Evolutionary conservation across 2,113 vertebrate species (phyloP).

Genomic region (Pteronura brasiliensis): DNA sequence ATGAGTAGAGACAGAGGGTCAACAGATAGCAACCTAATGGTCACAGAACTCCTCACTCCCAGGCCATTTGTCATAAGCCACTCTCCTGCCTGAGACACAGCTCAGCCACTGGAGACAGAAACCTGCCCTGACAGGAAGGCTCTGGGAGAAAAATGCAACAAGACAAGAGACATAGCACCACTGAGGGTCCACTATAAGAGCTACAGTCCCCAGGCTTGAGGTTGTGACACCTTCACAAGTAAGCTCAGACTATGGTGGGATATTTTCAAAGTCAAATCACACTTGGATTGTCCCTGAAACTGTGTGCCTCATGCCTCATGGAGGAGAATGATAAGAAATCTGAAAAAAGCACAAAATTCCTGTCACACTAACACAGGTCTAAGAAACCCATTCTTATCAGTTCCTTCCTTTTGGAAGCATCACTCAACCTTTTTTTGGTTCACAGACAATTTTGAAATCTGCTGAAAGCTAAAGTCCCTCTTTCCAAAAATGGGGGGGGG

Average conservation of each 20-base stretch:
- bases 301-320: neutral
- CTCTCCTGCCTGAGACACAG: neutral
- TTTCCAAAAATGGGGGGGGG: neutral
- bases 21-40: neutral
- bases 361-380: neutral
- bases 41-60: neutral
- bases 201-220: neutral
- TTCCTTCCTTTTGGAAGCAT: neutral
- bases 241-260: neutral
- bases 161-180: neutral
- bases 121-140: neutral
- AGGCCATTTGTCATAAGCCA: neutral
- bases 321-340: neutral
- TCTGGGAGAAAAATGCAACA: neutral
- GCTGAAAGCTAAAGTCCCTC: neutral
- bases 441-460: neutral
- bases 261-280: slow-evolving; percentile 22
- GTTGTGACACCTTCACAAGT: neutral
- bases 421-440: neutral
- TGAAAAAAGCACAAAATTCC: neutral
- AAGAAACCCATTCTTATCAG: neutral
- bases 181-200: neutral
- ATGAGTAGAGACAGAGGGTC: neutral
- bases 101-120: neutral
- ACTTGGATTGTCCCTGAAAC: neutral